Conservation (phyloP, 1,140 invertebrate species). For the Anagrus nilaparvatae region DNA sequence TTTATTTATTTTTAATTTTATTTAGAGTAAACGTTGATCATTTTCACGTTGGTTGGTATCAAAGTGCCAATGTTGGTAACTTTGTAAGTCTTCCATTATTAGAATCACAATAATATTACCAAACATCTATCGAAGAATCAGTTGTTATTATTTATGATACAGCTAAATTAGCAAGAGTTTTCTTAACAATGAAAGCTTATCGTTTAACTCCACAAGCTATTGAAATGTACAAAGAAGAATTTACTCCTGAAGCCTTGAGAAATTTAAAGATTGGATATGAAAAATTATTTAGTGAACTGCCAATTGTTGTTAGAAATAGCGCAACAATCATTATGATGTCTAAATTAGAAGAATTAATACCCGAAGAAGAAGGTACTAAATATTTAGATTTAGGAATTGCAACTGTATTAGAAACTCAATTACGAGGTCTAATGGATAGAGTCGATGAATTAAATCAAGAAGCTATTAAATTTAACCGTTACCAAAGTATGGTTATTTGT, state of each 20-base stretch:
- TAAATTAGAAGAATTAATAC: slow-evolving; percentile 83
- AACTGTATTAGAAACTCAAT: slow-evolving; percentile 86
- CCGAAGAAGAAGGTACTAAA: slow-evolving; percentile 77
- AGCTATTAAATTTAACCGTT: slow-evolving; percentile 92
- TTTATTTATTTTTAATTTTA: slow-evolving; percentile 12
- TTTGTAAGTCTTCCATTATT: slow-evolving; percentile 85
- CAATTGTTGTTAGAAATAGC: slow-evolving; percentile 91
- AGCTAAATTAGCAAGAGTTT: slow-evolving; percentile 91
- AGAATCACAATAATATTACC: slow-evolving; percentile 96
- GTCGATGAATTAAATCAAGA: slow-evolving; percentile 96
- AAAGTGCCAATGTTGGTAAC: slow-evolving; percentile 94
- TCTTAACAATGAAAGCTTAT: slow-evolving; percentile 91
- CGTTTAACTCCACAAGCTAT: slow-evolving; percentile 89
- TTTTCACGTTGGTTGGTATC: slow-evolving; percentile 99
- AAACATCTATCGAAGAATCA: slow-evolving; percentile 96
- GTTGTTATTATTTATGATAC: slow-evolving; percentile 99
- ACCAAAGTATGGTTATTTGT: slow-evolving; percentile 75
- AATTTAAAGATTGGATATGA: slow-evolving; percentile 90
- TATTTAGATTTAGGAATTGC: slow-evolving; percentile 87
- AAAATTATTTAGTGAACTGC: slow-evolving; percentile 89
- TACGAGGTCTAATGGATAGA: slow-evolving; percentile 88
- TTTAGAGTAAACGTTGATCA: slow-evolving; percentile 94
- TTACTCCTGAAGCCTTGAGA: slow-evolving; percentile 80
- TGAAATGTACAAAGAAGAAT: slow-evolving; percentile 91
- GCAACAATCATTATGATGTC: slow-evolving; percentile 94